Percentiles rank a stretch among this genome's conserved stretches.
phyloP scores from a whole-genome alignment of 2,113 vertebrate species.

The Pimephales promelas region DNA sequence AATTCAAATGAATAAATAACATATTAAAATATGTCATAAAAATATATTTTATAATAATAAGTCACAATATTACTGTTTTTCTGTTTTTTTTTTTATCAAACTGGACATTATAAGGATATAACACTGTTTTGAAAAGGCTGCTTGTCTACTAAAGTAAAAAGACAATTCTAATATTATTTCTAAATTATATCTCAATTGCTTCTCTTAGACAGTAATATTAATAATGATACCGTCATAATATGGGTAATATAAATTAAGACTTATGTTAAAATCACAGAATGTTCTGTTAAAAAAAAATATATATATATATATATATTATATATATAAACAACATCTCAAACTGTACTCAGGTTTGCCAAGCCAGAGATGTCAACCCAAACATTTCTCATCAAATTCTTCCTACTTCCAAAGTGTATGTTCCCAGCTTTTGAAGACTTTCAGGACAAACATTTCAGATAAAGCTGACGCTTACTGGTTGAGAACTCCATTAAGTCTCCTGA shows the following conservation, averaged over 20 bases:
- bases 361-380: too few species aligned
- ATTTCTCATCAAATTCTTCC: not conserved
- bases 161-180: too few species aligned
- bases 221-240: too few species aligned
- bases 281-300: too few species aligned
- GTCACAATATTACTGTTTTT: not conserved
- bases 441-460: not conserved
- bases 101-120: not conserved
- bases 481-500: slow-evolving; percentile 21
- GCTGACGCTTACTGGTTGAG: not conserved
- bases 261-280: too few species aligned
- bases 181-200: too few species aligned
- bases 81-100: not conserved
- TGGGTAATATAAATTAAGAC: too few species aligned
- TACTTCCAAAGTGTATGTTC: not conserved
- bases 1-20: not conserved
- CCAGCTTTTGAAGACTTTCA: not conserved
- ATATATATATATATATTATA: too few species aligned
- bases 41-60: not conserved
- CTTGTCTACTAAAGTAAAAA: not conserved
- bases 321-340: not conserved
- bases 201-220: too few species aligned
- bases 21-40: not conserved
- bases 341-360: not conserved
- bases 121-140: not conserved